Conservation (phyloP, 2,888 invertebrate species). For the Belgica antarctica region DNA sequence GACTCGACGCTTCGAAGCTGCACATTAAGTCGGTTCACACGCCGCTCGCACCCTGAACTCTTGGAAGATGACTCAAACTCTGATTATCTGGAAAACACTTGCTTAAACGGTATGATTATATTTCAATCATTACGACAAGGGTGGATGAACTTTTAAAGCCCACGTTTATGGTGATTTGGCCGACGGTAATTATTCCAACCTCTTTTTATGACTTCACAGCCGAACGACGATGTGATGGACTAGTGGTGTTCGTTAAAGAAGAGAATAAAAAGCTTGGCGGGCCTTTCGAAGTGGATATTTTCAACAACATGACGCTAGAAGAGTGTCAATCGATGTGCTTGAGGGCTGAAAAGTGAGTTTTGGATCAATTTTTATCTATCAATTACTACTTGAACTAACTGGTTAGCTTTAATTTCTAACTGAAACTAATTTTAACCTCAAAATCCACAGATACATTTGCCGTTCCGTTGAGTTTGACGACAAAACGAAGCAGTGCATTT, state of each 20-base stretch:
- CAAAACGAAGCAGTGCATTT: conserved; percentile 79
- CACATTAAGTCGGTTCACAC: conserved; percentile 75
- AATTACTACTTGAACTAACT: conserved; percentile 7
- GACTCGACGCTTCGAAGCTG: conserved; percentile 76
- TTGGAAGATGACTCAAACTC: conserved; percentile 82
- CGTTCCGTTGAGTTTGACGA: conserved; percentile 87
- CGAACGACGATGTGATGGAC: conserved; percentile 80
- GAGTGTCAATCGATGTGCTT: conserved; percentile 87
- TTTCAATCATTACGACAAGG: too few relatives aligned
- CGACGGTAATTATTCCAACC: too few relatives aligned
- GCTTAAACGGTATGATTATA: conserved; percentile 70
- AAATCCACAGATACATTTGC: conserved; percentile 71
- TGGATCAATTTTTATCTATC: conserved; percentile 34
- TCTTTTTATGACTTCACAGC: conserved; percentile 59
- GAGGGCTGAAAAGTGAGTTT: conserved; percentile 74
- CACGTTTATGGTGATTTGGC: too few relatives aligned
- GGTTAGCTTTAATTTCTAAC: conserved; percentile 39
- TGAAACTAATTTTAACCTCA: too few relatives aligned
- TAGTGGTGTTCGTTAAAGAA: conserved; percentile 85
- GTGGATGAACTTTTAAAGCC: conserved; percentile 13
- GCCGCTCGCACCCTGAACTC: conserved; percentile 80
- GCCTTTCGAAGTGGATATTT: conserved; percentile 84
- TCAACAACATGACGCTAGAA: conserved; percentile 79
- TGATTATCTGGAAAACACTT: conserved; percentile 88
- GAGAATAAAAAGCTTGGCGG: conserved; percentile 84